These are phyloP conservation scores for Varecia variegata DNA, from an alignment of 2,797 vertebrate species.

Conservation along the genomic window DNA sequence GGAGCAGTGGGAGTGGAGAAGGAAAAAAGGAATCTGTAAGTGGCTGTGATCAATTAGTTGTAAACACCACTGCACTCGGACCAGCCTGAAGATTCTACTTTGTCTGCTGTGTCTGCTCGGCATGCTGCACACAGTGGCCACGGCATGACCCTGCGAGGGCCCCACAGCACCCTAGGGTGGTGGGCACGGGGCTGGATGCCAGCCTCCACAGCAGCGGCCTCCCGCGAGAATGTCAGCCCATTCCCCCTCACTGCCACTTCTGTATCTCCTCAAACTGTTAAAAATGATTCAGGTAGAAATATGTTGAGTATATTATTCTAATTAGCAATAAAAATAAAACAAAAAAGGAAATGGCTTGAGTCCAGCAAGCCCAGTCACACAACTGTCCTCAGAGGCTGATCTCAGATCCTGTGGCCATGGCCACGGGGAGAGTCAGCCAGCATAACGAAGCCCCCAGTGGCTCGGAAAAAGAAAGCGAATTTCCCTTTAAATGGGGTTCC, in stretches of 20 bases:
- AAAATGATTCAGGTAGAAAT: not conserved
- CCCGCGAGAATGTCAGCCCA: not conserved
- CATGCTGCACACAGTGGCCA: not conserved
- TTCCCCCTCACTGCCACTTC: not conserved
- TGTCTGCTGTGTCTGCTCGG: not conserved
- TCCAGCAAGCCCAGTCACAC: no score
- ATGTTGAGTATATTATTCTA: not conserved
- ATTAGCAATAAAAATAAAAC: not conserved
- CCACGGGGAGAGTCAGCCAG: not conserved
- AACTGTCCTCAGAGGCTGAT: not conserved
- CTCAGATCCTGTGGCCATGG: accelerated
- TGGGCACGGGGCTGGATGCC: not conserved
- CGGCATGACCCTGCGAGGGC: not conserved
- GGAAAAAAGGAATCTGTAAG: no score
- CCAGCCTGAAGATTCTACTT: not conserved
- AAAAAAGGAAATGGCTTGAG: not conserved
- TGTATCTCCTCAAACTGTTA: not conserved
- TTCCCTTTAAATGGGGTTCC: not conserved
- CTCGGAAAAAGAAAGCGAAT: not conserved
- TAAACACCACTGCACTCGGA: no score
- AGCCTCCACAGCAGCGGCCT: not conserved
- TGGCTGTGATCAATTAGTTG: no score
- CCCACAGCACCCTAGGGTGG: not conserved
- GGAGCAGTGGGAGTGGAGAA: no score
- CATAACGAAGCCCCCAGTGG: not conserved